Base-by-base conservation (phyloP, 2,888 invertebrate genomes). In the Pyrgus malvae region DNA sequence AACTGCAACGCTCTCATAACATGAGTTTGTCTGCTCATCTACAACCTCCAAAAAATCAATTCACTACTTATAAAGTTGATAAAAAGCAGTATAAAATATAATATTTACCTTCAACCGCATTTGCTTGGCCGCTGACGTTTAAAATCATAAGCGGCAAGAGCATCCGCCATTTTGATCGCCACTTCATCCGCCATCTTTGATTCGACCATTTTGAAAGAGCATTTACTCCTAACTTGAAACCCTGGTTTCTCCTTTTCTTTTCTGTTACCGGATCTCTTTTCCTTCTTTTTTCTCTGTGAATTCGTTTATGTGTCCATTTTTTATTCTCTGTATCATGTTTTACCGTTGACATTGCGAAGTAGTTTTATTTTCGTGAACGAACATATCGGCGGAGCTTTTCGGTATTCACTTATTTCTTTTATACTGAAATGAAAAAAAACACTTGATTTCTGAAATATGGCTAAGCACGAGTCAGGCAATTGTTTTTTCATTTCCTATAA, bases 271-370 rank as follows among this genome's bases (percentile, higher is more conserved):
- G 2, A 4, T 37, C 35, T 31, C 19, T 53, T 8, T n/a, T 29
- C 56, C 56, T 60, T 66, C 58, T 60, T 48, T 40, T 60, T 17
- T 58, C 50, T 72, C 58, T 55, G 57, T 68, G 42, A 21, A 54
- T 35, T 29, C 62, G 53, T 58, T 54, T 57, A 51, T 58, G 54
- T 61, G 57, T 62, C 64, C 67, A 70, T 69, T 59, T 62, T 31
- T 29, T 69, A 61, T 64, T 60, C 25, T 33, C 62, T 61, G 69
- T 9, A 19, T 23, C 48, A 67, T 70, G 62, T 59, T 72, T 85
- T 86, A 87, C 87, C 83, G 78, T 63, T 74, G 81, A 80, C 89
- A 89, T 89, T 72, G 75, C 78, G 74, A 65, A 63, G 46, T 55
- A 40, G 45, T 58, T 62, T 58, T 64, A 62, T 38, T 45, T 7